Evolutionary conservation across 2,797 vertebrate genomes (phyloP).

Genomic region (Squalus acanthias): DNA sequence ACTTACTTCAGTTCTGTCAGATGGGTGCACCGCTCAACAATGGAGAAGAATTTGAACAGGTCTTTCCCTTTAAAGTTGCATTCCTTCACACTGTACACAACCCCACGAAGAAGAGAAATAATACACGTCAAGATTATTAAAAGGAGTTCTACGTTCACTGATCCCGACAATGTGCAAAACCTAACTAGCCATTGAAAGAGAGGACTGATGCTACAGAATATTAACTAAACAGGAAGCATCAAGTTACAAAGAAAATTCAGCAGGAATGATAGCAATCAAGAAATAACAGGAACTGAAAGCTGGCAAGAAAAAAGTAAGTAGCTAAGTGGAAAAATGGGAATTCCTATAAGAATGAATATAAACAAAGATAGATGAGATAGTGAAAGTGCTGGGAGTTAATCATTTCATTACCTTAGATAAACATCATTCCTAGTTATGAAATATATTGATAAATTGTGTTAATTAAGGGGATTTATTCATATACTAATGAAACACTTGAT

Average conservation of each 20-base stretch:
- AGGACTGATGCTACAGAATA: not conserved
- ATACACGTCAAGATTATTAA: not conserved
- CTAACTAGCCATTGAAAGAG: not conserved
- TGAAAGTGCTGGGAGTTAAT: not conserved
- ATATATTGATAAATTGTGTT: not conserved
- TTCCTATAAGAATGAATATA: not conserved
- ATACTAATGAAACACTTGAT: not conserved
- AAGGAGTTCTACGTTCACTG: not conserved
- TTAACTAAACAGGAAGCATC: not conserved
- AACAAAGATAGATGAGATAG: not conserved
- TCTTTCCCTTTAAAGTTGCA: slow-evolving; percentile 50
- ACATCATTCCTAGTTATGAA: not conserved
- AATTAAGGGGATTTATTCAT: not conserved
- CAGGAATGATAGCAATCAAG: not conserved
- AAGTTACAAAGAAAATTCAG: not conserved
- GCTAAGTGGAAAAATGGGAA: too few species aligned
- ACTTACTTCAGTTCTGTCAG: slow-evolving; percentile 57
- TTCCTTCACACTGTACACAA: slow-evolving; percentile 51
- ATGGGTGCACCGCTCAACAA: slow-evolving; percentile 46
- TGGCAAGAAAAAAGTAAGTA: not conserved
- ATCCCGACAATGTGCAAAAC: not conserved
- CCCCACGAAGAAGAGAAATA: not conserved
- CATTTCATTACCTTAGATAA: not conserved
- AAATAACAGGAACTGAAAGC: not conserved
- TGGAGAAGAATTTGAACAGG: slow-evolving; percentile 51